Conservation (phyloP, 2,113 vertebrate genomes). For the Prinia subflava region DNA sequence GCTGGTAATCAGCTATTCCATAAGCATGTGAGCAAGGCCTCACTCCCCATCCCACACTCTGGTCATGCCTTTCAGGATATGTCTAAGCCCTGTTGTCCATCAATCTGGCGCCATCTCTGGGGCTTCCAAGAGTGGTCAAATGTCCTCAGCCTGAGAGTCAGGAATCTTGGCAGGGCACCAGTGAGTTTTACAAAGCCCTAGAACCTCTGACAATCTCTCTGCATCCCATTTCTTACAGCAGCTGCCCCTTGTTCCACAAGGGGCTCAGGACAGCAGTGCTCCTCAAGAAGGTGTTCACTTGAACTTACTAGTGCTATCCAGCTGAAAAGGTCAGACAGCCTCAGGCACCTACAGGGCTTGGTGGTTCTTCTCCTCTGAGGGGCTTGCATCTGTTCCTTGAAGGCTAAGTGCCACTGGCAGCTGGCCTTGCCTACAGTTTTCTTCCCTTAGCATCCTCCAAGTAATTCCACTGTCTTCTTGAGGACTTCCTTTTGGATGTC, state of each 20-base stretch:
- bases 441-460: not conserved
- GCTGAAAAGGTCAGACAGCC: not conserved
- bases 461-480: not conserved
- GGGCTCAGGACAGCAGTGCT: not conserved
- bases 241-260: not conserved
- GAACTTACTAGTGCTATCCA: not conserved
- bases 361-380: not conserved
- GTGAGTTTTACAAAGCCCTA: not conserved
- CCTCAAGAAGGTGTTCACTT: not conserved
- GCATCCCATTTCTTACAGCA: not conserved
- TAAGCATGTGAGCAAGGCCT: not conserved
- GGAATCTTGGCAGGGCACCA: not conserved
- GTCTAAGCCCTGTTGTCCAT: not conserved
- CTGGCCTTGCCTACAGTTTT: not conserved
- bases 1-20: not conserved
- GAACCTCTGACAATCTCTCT: not conserved
- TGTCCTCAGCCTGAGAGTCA: not conserved
- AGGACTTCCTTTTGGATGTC: not conserved
- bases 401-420: not conserved
- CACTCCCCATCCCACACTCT: not conserved
- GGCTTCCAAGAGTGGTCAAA: not conserved
- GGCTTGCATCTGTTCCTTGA: not conserved
- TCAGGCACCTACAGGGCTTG: not conserved
- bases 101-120: not conserved
- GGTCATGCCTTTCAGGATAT: not conserved